Evolutionary conservation across 1,140 invertebrate species (phyloP), one percentile per base, ranked within the genome.

Genomic region (Aporrectodea caliginosa): DNA sequence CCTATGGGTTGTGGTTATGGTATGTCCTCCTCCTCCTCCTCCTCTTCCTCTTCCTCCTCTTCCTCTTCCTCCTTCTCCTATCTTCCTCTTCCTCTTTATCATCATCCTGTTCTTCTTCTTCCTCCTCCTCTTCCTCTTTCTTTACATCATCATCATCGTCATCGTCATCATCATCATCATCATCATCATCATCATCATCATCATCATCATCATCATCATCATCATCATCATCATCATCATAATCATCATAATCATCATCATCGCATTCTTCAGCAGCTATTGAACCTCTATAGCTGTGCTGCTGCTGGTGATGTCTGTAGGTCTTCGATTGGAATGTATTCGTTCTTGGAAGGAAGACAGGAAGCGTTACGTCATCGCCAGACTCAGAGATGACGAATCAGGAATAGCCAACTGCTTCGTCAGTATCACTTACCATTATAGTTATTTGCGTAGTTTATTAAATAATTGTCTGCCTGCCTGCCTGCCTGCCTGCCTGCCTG

Each of bases 261-360:
- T 58, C 43, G 22, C 22, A 6, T 12, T 58, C 43, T 12, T 58
- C 43, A 58, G 6, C 43, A 58, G n/a, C n/a, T n/a, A n/a, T n/a
- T n/a, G n/a, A n/a, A n/a, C n/a, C n/a, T n/a, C n/a, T n/a, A n/a
- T n/a, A n/a, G n/a, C n/a, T n/a, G n/a, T n/a, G n/a, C n/a, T n/a
- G n/a, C n/a, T n/a, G n/a, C n/a, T n/a, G n/a, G n/a, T n/a, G n/a
- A n/a, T 69, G 16, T 43, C 30, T 78, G 27, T 30, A 79, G 78
- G 78, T 16, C 43, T 79, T 2, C 78, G 73, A 29, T 30, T 79
- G 29, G 78, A 79, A 43, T 79, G 78, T 79, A 32, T 79, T 31
- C 75, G 73, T 35, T 74, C 78, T 30, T 79, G 78, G 78, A 68
- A 70, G 30, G 78, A 79, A 69, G 78, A 58, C 22, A 29, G 72